phyloP scores from a whole-genome alignment of 2,888 invertebrate species.

The Toxonevra muliebris region DNA sequence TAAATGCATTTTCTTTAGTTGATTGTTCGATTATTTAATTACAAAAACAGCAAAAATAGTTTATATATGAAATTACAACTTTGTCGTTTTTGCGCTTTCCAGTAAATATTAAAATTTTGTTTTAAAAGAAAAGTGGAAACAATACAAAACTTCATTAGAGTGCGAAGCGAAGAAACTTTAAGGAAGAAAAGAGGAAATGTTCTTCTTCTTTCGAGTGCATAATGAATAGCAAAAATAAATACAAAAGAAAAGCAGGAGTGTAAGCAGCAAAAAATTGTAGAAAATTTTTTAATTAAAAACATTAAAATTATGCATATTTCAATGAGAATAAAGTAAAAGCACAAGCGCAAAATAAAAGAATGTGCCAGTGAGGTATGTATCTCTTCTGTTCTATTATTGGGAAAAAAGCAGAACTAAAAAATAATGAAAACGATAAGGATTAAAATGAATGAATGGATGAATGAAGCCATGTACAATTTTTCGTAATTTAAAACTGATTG shows the following conservation, averaged over 20 bases:
- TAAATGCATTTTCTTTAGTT: too few species aligned
- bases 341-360: background rate
- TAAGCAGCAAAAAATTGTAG: background rate
- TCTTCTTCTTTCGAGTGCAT: background rate
- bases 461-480: too few species aligned
- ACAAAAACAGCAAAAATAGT: too few species aligned
- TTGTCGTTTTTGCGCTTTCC: constrained; percentile 6
- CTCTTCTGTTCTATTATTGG: background rate
- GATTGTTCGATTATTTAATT: too few species aligned
- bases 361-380: too few species aligned
- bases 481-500: too few species aligned
- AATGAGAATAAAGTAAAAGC: background rate
- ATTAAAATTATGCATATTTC: background rate
- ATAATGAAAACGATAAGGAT: background rate
- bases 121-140: background rate
- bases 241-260: background rate
- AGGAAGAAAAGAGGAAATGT: background rate
- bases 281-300: constrained; percentile 7
- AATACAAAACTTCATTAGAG: too few species aligned
- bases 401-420: background rate
- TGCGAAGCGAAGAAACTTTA: background rate
- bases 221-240: background rate
- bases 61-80: too few species aligned
- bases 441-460: too few species aligned
- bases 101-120: background rate